These are phyloP conservation scores for Ennomos fuscantarius DNA, from an alignment of 2,888 invertebrate species.

Conservation along the genomic window DNA sequence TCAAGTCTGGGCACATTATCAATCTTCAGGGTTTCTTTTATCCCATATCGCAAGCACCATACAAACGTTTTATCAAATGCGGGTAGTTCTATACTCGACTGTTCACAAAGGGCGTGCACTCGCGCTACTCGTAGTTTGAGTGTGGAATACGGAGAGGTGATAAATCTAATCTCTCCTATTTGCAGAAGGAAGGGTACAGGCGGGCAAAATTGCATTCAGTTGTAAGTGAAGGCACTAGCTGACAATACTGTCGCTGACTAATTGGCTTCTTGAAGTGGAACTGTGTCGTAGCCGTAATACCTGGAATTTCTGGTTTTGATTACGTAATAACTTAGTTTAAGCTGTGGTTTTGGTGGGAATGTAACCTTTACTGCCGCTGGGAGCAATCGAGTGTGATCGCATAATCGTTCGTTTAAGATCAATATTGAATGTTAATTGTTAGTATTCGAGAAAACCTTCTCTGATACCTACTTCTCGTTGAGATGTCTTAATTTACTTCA, in stretches of 20 bases:
- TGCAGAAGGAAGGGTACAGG: constrained; percentile 27
- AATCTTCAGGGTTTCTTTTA: constrained; percentile 19
- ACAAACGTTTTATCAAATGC: constrained; percentile 17
- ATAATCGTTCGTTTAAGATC: too few relatives aligned
- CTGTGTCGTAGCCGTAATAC: neutral
- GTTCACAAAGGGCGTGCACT: constrained; percentile 16
- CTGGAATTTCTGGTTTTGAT: neutral
- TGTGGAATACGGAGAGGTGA: constrained; percentile 22
- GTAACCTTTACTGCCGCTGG: neutral
- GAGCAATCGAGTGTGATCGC: neutral
- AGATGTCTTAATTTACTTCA: too few relatives aligned
- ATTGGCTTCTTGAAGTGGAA: constrained; percentile 36
- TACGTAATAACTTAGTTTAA: too few relatives aligned
- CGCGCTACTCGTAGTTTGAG: constrained; percentile 4
- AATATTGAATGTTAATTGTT: too few relatives aligned
- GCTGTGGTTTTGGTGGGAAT: neutral
- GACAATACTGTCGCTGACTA: constrained; percentile 34
- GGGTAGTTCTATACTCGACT: constrained; percentile 20
- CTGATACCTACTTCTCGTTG: too few relatives aligned
- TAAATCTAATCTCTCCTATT: constrained; percentile 30
- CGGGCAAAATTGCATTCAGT: constrained; percentile 27
- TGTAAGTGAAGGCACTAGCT: constrained; percentile 17
- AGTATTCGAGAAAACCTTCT: too few relatives aligned
- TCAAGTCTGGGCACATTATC: constrained; percentile 9
- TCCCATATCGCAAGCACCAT: constrained; percentile 4